Conservation (phyloP, 2,888 invertebrate genomes). For the Drosophila longiperda region DNA sequence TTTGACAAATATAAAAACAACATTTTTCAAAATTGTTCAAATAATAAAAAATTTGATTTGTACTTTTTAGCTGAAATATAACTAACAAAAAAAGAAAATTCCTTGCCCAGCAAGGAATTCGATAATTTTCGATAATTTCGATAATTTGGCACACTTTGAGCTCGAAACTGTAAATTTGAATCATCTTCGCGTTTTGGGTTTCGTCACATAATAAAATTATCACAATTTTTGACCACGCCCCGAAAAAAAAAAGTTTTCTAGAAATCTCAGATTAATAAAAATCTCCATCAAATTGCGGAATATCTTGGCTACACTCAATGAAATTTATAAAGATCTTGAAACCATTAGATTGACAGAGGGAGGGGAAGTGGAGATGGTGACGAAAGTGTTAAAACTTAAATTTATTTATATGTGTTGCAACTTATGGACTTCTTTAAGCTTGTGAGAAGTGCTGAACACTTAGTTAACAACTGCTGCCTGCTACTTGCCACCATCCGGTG, state of each 20-base stretch:
- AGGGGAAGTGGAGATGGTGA: neutral
- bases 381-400: conserved; percentile 35
- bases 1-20: neutral
- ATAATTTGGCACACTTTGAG: neutral
- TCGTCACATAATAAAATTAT: neutral
- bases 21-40: neutral
- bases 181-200: neutral
- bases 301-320: neutral
- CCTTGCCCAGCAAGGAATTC: neutral
- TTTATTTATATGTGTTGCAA: conserved; percentile 31
- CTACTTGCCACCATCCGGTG: neutral
- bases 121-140: neutral
- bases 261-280: too few relatives aligned
- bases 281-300: too few relatives aligned
- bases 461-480: too few relatives aligned
- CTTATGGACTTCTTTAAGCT: neutral
- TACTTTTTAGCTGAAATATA: neutral
- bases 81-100: neutral
- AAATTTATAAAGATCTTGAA: neutral
- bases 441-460: too few relatives aligned
- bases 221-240: too few relatives aligned
- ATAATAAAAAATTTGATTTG: neutral
- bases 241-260: too few relatives aligned
- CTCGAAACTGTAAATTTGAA: neutral
- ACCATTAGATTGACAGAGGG: neutral